Evolutionary conservation across 23 tunicate species (phyloP).

Genomic region (Halocynthia roretzi): DNA sequence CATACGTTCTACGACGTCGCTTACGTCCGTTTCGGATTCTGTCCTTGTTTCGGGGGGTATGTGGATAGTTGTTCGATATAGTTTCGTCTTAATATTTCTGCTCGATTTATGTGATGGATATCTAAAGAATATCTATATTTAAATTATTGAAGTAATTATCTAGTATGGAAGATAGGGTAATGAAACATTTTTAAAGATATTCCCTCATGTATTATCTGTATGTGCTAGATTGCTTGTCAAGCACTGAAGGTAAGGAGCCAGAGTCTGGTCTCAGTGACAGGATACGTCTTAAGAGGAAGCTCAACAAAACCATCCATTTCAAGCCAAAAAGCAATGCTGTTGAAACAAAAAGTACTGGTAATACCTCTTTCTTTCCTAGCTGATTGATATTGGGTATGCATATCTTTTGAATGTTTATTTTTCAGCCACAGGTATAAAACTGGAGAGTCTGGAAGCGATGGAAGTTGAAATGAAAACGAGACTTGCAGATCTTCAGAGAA

Average conservation of each 20-base stretch:
- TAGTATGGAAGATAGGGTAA: too few relatives aligned
- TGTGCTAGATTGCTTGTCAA: slow-evolving; percentile 20
- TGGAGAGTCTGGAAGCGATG: slow-evolving; percentile 29
- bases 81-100: too few relatives aligned
- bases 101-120: too few relatives aligned
- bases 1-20: slow-evolving; percentile 9
- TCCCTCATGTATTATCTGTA: neutral
- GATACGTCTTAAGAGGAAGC: slow-evolving; percentile 6
- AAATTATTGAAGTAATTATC: too few relatives aligned
- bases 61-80: neutral
- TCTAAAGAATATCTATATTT: too few relatives aligned
- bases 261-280: neutral
- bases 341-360: neutral
- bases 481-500: slow-evolving; percentile 38
- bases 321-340: neutral
- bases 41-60: slow-evolving; percentile 23
- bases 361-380: neutral
- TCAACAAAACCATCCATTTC: slow-evolving; percentile 11
- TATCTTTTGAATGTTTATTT: neutral
- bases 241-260: slow-evolving; percentile 18
- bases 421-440: slow-evolving; percentile 1
- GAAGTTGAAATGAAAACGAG: slow-evolving; percentile 50
- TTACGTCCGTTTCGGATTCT: neutral
- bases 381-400: neutral
- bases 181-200: too few relatives aligned